Percentiles rank a stretch among this genome's conserved stretches.
Evolutionary conservation across 2,888 invertebrate genomes (phyloP).

Genomic region (Drymonia ruficornis): DNA sequence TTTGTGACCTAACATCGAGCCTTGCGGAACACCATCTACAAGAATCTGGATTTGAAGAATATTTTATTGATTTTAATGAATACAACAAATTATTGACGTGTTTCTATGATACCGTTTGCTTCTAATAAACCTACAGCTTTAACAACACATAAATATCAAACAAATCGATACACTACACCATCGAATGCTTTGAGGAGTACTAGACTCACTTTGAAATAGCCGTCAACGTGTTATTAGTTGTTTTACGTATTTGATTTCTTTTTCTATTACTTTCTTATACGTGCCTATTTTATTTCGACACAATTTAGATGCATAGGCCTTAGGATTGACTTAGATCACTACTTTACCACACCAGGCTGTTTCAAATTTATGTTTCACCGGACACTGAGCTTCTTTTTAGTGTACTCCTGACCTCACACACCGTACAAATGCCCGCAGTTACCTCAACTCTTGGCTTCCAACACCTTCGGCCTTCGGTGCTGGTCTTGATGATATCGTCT

Average conservation of each 20-base stretch:
- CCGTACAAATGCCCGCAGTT: conserved; percentile 84
- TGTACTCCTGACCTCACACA: conserved; percentile 83
- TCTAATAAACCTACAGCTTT: conserved; percentile 42
- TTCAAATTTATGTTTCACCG: conserved; percentile 79
- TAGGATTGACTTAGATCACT: conserved; percentile 82
- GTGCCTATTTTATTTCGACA: conserved; percentile 81
- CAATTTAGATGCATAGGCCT: conserved; percentile 83
- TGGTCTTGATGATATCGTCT: conserved; percentile 60
- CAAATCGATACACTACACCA: conserved; percentile 74
- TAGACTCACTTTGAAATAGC: conserved; percentile 80
- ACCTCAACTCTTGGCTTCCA: conserved; percentile 83
- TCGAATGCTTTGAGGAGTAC: conserved; percentile 79
- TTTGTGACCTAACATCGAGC: conserved; percentile 49
- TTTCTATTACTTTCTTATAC: conserved; percentile 67
- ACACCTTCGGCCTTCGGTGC: conserved; percentile 80
- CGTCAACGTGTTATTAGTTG: conserved; percentile 81
- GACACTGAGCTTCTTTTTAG: conserved; percentile 84
- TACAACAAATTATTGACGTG: conserved; percentile 39
- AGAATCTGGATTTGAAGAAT: conserved; percentile 40
- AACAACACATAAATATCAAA: conserved; percentile 51
- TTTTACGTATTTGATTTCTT: conserved; percentile 70
- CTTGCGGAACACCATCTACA: conserved; percentile 61
- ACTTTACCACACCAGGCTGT: conserved; percentile 83
- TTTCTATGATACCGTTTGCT: conserved; percentile 41
- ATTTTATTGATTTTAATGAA: conserved; percentile 43